phyloP scores from a whole-genome alignment of 2,797 vertebrate genomes.

The Babyrousa celebensis region DNA sequence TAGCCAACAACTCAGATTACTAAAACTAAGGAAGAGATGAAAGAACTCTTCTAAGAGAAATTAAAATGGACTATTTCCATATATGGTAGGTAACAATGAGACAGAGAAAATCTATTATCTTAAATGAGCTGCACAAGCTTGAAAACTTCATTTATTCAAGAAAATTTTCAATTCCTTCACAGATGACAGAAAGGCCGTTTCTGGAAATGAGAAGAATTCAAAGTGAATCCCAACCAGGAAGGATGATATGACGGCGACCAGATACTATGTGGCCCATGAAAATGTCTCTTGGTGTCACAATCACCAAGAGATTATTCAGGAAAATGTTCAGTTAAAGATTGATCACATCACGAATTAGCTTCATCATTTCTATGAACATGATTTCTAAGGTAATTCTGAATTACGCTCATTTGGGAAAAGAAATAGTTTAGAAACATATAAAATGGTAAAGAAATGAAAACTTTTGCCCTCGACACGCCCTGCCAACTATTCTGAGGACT shows the following conservation, averaged over 20 bases:
- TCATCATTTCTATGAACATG: not conserved
- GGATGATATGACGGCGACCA: accelerated
- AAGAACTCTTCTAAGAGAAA: slow-evolving; percentile 38
- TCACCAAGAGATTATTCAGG: not conserved
- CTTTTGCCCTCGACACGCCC: not conserved
- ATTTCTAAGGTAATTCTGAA: slow-evolving; percentile 41
- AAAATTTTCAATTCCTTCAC: slow-evolving; percentile 2
- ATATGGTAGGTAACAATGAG: not conserved
- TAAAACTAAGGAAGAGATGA: not conserved
- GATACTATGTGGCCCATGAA: not conserved
- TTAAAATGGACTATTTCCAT: slow-evolving; percentile 17
- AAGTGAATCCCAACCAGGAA: not conserved
- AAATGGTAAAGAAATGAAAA: slow-evolving; percentile 50
- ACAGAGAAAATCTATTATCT: slow-evolving; percentile 39
- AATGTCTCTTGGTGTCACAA: not conserved
- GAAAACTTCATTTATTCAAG: slow-evolving; percentile 22
- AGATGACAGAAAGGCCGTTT: not conserved
- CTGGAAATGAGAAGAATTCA: not conserved
- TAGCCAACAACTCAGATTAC: not conserved
- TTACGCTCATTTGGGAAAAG: not conserved
- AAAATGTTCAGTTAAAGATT: slow-evolving; percentile 23
- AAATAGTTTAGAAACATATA: slow-evolving; percentile 30
- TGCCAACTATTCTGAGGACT: not conserved
- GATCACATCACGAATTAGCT: not conserved
- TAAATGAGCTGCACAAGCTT: not conserved